Evolutionary conservation across 2,797 vertebrate genomes (phyloP).

Genomic region (Coregonus ussuriensis): DNA sequence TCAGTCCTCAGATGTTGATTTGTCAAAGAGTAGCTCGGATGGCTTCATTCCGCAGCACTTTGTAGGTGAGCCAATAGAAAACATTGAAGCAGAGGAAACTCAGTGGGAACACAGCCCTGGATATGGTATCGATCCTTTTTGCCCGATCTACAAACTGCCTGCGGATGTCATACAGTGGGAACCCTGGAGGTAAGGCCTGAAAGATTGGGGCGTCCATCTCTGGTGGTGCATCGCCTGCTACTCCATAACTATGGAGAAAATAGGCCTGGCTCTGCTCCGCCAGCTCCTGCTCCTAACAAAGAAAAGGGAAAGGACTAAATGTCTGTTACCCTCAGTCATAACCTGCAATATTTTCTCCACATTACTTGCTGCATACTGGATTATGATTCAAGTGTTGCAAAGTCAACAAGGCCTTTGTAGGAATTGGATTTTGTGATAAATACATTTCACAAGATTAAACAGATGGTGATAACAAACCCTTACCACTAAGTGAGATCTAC

Average conservation of each 20-base stretch:
- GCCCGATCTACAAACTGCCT: constrained; percentile 83
- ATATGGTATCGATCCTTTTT: constrained; percentile 92
- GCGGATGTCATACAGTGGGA: constrained; percentile 78
- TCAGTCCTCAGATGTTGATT: constrained; percentile 18
- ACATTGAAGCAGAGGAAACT: constrained; percentile 94
- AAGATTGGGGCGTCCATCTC: constrained; percentile 79
- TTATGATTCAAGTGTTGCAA: background rate
- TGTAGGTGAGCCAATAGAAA: constrained; percentile 94
- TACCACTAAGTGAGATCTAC: too few relatives aligned
- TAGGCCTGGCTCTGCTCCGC: constrained; percentile 82
- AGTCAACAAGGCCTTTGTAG: background rate
- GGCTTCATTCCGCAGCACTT: constrained; percentile 87
- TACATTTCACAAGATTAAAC: background rate
- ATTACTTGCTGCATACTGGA: background rate
- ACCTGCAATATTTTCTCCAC: background rate
- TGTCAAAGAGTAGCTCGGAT: constrained; percentile 73
- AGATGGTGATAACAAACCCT: background rate
- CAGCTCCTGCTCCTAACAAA: constrained; percentile 84
- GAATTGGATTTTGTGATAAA: background rate
- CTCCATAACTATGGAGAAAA: constrained; percentile 81
- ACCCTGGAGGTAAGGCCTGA: constrained; percentile 73
- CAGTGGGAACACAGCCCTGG: constrained; percentile 89
- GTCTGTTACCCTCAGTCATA: constrained; percentile 12
- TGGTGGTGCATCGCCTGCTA: constrained; percentile 65
- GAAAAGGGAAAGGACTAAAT: constrained; percentile 17